phyloP scores from a whole-genome alignment of 2,888 invertebrate genomes.

The Allygus modestus region DNA sequence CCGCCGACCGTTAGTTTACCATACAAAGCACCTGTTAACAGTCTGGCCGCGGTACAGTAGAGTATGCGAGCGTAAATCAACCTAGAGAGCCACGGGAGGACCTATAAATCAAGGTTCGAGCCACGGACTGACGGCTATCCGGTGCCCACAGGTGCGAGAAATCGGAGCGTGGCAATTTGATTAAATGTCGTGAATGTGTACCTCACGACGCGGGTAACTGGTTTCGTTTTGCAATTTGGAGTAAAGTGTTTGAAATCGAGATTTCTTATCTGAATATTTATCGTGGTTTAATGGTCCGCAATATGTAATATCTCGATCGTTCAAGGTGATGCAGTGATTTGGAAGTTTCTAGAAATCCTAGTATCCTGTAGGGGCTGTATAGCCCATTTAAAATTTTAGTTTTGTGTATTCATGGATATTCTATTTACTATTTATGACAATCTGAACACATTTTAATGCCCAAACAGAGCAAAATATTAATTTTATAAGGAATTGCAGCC shows the following conservation, averaged over 20 bases:
- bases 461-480: no score
- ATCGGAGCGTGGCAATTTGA: conserved; percentile 40
- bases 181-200: background rate
- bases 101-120: conserved; percentile 12
- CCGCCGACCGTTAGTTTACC: conserved; percentile 24
- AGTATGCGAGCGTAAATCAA: conserved; percentile 18
- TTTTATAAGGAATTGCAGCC: no score
- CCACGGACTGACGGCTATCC: conserved; percentile 19
- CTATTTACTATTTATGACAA: no score
- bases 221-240: conserved; percentile 40
- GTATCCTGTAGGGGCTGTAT: no score
- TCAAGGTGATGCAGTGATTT: no score
- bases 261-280: conserved; percentile 18
- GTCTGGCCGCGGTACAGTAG: background rate
- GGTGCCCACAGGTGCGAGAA: conserved; percentile 14
- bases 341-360: no score
- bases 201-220: conserved; percentile 8
- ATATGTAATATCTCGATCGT: background rate
- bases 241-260: background rate
- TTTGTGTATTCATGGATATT: no score
- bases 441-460: no score
- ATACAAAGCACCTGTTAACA: conserved; percentile 34
- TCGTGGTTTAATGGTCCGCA: background rate
- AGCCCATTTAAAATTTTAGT: no score
- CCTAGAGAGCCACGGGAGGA: background rate